phyloP scores from a whole-genome alignment of 2,113 vertebrate species.

The Trogon surrucura region DNA sequence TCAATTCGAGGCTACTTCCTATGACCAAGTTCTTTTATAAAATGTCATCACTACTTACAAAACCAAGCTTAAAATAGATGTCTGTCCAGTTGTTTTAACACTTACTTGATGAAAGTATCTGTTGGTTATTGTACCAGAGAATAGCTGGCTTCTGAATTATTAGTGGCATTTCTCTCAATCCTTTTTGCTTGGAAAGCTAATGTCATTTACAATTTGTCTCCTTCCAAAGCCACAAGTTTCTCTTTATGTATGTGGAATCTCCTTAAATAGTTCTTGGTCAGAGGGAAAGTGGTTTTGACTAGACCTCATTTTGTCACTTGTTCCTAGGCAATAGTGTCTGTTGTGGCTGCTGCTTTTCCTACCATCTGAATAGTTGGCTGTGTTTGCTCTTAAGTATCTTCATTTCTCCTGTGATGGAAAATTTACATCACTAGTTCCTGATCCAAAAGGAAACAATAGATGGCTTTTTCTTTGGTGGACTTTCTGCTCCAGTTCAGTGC shows the following conservation, averaged over 20 bases:
- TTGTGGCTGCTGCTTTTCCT: constrained; percentile 12
- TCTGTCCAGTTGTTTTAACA: neutral
- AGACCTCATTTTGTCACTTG: constrained; percentile 10
- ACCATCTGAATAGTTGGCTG: neutral
- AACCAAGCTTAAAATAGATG: neutral
- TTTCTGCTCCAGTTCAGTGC: neutral
- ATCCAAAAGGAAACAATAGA: neutral
- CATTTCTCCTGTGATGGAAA: neutral
- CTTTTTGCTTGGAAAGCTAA: constrained; percentile 3
- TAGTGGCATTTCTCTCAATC: neutral
- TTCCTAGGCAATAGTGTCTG: neutral
- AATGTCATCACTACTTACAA: neutral
- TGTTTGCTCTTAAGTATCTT: neutral
- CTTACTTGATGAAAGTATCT: neutral
- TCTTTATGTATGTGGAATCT: neutral
- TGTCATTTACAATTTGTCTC: constrained; percentile 15
- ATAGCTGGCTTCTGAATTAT: neutral
- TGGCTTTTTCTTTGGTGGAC: neutral
- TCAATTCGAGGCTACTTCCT: neutral
- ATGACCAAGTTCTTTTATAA: neutral
- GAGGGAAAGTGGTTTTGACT: neutral
- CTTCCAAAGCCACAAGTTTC: constrained; percentile 6
- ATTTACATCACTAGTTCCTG: neutral
- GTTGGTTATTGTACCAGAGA: neutral
- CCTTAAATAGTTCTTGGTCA: constrained; percentile 14